Evolutionary conservation across 2,113 vertebrate species (phyloP), one percentile per base, ranked within the genome.

Genomic region (Elachura formosa): DNA sequence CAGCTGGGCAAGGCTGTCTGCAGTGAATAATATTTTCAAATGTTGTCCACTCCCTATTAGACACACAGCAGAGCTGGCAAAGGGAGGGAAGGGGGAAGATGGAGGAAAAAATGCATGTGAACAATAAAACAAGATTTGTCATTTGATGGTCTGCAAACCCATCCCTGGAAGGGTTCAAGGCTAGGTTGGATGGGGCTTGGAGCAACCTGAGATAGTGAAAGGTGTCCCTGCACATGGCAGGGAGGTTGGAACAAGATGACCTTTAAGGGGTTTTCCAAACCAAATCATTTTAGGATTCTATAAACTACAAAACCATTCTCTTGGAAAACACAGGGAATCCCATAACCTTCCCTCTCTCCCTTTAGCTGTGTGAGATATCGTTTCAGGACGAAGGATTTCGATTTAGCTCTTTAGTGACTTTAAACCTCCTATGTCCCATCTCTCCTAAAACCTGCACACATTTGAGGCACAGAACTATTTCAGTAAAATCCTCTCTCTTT

Each of bases 91-190:
- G 26, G 36, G 46, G 33, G 17, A 49, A 59, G 38, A 71, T 1
- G 1, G 12, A 40, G 22, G 12, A 11, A 24, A 36, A 84, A 3
- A 36, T 6, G 5, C 5, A 11, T 0, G 1, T 45, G 31, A 40
- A 22, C 36, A 43, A 22, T 17, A n/a, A 74, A 48, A 16, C 24
- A 38, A 43, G 48, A 19, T 63, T 87, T 62, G 11, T 38, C 33
- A 67, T 71, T 15, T 46, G 34, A 38, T 59, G 26, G 19, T 10
- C n/a, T 28, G 33, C 9, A 58, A 41, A 45, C 10, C 29, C 46
- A 17, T 38, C 28, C 12, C 38, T 41, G 14, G 14, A 34, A 18
- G 21, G 7, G 34, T 33, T 22, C 34, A 48, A 55, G 34, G 40
- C 54, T 40, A 33, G n/a, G 18, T 1, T 61, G 46, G n/a, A 22